phyloP scores from a whole-genome alignment of 2,113 vertebrate species.

The Aix galericulata region DNA sequence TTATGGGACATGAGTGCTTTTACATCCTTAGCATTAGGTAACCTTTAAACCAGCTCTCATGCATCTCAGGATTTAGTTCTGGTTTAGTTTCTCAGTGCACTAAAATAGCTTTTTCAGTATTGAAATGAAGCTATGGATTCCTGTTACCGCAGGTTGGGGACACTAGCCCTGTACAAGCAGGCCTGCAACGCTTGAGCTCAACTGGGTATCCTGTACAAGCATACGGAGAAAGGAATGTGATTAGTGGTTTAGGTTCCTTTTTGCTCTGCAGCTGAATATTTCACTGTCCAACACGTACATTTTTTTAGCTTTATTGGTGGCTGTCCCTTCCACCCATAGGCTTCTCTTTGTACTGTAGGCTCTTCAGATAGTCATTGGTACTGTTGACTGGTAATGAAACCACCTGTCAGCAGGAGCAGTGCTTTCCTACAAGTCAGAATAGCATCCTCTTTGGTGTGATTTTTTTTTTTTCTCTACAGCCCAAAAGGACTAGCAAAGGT shows the following conservation, averaged over 20 bases:
- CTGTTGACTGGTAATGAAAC: neutral
- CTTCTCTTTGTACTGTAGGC: neutral
- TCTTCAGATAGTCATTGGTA: neutral
- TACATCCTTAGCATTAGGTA: neutral
- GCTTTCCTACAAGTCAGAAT: neutral
- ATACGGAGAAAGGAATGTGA: neutral
- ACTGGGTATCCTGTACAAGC: neutral
- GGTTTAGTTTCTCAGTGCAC: neutral
- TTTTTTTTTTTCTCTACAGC: neutral
- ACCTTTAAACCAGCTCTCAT: neutral
- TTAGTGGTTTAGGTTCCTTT: neutral
- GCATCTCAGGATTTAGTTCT: neutral
- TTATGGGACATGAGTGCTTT: neutral
- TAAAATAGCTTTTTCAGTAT: neutral
- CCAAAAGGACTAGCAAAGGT: neutral
- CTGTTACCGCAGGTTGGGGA: neutral
- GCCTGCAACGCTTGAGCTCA: neutral
- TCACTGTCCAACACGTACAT: neutral
- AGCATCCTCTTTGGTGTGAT: neutral
- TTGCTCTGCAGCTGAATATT: neutral
- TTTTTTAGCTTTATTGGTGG: neutral
- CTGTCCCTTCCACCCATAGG: rapidly evolving
- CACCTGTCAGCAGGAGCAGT: neutral
- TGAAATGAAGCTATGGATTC: neutral
- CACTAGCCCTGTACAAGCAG: neutral